Evolutionary conservation across 2,888 invertebrate species (phyloP), one percentile per base, ranked within the genome.

Genomic region (Baccha elongata): DNA sequence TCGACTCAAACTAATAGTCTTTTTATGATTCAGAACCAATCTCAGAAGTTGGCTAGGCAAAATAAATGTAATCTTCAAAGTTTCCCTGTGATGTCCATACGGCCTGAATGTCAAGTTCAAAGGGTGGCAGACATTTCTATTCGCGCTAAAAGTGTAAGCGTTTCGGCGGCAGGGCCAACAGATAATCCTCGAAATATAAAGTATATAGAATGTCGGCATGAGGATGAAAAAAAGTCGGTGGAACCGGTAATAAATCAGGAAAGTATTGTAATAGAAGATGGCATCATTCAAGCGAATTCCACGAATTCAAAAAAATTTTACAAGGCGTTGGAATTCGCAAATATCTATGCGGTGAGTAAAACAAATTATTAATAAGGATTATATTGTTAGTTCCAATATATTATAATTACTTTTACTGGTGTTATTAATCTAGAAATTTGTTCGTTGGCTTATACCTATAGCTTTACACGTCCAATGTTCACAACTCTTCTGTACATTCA

Each of bases 31-130:
- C 58, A 60, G n/a, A 65, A 58, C 1, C 37, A 64, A 8, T 40
- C n/a, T 10, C 65, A 11, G 0, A 17, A 11, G 0, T 7, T 37
- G n/a, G 17, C 11, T 1, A 75, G 71, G 35, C 69, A 52, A 8
- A 65, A 44, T 2, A 58, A 71, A 15, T 75, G 50, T 6, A 13
- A 46, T 19, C n/a, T 40, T 19, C 69, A 81, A 46, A 19, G 46
- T 13, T 65, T 75, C 17, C 80, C 80, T 6, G 80, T 81, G 5
- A 52, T 81, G 50, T 75, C 65, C 13, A 65, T 81, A 1, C 64
- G 65, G 0, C 80, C 80, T 1, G 80, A 81, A 10, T 60, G 44
- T n/a, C 29, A 48, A 32, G 52, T 81, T 11, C 80, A 75, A 42
- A 64, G 19, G 13, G 37, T 75, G 17, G 44, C 52, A 23, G 37